Evolutionary conservation across 2,888 invertebrate species (phyloP), one percentile per base, ranked within the genome.

Genomic region (Horisme vitalbata): DNA sequence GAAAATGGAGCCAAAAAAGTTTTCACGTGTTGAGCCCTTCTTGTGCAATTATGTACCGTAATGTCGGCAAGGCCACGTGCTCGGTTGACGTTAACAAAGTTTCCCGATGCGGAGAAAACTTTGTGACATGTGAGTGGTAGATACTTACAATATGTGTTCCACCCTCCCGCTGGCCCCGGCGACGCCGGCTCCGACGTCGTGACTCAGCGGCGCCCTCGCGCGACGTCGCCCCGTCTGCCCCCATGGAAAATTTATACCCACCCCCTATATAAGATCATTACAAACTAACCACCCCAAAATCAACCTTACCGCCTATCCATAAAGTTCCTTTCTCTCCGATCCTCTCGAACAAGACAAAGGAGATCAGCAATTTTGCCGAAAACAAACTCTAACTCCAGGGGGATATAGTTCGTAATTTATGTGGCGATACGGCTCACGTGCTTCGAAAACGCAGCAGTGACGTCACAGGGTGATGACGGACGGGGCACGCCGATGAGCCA

Each of bases 171-270:
- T 53, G 48, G 44, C 53, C 13, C 65, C 73, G 79, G 41, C 68
- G 68, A 60, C 68, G 67, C 58, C 68, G 61, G 63, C 64, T 69
- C 63, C 75, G 72, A 67, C 78, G 71, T 63, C 77, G 84, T 89
- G 88, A 88, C 77, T 89, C 88, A 88, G 84, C 84, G 86, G 86
- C 86, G 85, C 87, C 86, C 86, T 83, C 77, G 77, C 77, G 79
- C 88, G 86, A 85, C 86, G 87, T 87, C 88, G 86, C 87, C 84
- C 83, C 87, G 87, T 87, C 88, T 88, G 76, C 88, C 88, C 80
- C 88, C 87, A 85, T 87, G 73, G 77, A 88, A 88, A 89, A 89
- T 89, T 88, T 89, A 89, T 89, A 88, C 85, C 88, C 83, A 83
- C 88, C 87, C 87, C 81, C 80, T 75, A 66, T 65, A 78, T 75